Conservation (phyloP, 2,888 invertebrate genomes). For the Dolomedes plantarius region DNA sequence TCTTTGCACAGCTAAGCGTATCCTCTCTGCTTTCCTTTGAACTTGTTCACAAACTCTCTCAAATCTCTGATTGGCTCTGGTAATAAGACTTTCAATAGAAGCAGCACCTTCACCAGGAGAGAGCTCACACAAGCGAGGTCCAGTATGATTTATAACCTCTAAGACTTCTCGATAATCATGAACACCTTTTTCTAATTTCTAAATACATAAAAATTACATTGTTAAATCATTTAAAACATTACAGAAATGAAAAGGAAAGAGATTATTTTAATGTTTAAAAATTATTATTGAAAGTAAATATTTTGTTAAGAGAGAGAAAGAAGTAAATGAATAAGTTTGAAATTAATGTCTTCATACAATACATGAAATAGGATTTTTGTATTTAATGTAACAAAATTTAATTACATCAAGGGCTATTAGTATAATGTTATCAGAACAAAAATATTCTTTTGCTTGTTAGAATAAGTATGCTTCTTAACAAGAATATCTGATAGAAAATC, state of each 20-base stretch:
- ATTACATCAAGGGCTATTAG: too few species aligned
- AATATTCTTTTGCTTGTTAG: too few species aligned
- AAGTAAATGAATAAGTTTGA: too few species aligned
- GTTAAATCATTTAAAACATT: background rate
- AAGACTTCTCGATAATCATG: constrained; percentile 88
- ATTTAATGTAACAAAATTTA: too few species aligned
- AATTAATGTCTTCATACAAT: too few species aligned
- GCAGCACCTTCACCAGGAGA: constrained; percentile 96
- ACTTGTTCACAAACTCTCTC: constrained; percentile 97
- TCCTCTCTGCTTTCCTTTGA: constrained; percentile 93
- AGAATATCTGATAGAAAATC: too few species aligned
- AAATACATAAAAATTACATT: constrained; percentile 71
- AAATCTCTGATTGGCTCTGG: constrained; percentile 93
- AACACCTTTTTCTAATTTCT: constrained; percentile 87
- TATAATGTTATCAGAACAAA: too few species aligned
- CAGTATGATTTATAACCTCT: constrained; percentile 91
- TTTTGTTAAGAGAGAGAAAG: too few species aligned
- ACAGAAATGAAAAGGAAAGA: background rate
- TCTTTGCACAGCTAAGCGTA: constrained; percentile 87
- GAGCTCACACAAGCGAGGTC: constrained; percentile 91
- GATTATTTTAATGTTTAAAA: too few species aligned
- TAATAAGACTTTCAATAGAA: constrained; percentile 93
- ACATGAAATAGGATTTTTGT: too few species aligned
- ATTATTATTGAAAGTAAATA: too few species aligned
- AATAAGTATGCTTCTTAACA: too few species aligned